Percentiles rank a stretch among this genome's conserved stretches.
Conservation (phyloP, 2,113 vertebrate genomes). For the Indicator indicator region DNA sequence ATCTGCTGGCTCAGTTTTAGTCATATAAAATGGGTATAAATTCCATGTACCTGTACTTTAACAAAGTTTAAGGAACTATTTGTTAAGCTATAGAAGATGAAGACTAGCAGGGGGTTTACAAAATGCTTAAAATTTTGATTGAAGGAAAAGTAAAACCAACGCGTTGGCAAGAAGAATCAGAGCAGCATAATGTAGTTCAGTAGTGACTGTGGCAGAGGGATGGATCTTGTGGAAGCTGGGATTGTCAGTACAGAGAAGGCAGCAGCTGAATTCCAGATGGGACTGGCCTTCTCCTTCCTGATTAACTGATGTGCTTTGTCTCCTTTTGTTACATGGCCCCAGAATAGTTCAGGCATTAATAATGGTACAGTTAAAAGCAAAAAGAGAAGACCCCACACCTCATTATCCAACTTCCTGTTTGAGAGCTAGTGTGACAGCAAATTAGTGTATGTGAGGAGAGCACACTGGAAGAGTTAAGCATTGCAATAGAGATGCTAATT, state of each 20-base stretch:
- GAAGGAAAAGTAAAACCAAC: neutral
- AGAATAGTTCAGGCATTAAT: neutral
- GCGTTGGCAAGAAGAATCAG: neutral
- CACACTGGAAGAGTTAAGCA: neutral
- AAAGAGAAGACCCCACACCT: neutral
- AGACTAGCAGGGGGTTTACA: neutral
- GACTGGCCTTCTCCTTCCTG: neutral
- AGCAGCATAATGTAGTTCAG: neutral
- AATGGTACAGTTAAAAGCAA: neutral
- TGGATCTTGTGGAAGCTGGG: neutral
- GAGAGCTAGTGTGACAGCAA: slow-evolving; percentile 1
- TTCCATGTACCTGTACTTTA: neutral
- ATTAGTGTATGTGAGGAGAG: slow-evolving; percentile 56
- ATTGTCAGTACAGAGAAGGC: neutral
- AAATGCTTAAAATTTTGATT: neutral
- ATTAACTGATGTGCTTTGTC: neutral
- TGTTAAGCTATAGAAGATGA: neutral
- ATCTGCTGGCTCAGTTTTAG: neutral
- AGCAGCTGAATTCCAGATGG: neutral
- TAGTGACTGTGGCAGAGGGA: neutral
- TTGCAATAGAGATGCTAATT: slow-evolving; percentile 61
- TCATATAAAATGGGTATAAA: neutral
- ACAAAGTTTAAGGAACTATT: neutral
- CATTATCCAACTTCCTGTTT: slow-evolving; percentile 39
- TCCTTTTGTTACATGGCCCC: neutral